Conservation (phyloP, 2,113 vertebrate genomes). For the Gnathonemus echidnorhynchus region DNA sequence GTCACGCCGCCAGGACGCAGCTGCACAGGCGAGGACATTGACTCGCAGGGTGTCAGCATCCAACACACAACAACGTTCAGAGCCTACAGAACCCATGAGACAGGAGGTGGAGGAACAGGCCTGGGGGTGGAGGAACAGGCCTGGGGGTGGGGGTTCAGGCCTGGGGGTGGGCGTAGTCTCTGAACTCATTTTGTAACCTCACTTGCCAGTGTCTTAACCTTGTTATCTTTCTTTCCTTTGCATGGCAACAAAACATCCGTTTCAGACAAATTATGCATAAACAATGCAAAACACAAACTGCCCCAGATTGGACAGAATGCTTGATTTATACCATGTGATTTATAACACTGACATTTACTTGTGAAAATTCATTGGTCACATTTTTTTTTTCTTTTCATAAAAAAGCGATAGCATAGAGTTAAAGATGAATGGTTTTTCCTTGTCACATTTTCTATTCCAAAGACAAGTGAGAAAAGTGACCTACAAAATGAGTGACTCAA, state of each 20-base stretch:
- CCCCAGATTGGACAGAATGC: background rate
- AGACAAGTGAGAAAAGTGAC: background rate
- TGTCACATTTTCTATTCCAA: background rate
- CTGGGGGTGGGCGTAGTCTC: background rate
- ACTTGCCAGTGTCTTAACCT: background rate
- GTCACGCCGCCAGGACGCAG: background rate
- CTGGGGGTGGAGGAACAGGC: background rate
- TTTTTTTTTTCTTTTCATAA: background rate
- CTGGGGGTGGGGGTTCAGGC: background rate
- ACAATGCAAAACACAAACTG: background rate
- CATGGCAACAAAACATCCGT: background rate
- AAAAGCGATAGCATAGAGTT: background rate
- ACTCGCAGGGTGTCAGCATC: background rate
- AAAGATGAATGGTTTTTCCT: background rate
- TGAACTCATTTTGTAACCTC: background rate
- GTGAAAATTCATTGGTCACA: background rate
- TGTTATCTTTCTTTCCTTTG: background rate
- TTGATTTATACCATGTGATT: constrained; percentile 5
- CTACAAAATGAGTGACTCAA: background rate
- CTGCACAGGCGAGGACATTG: background rate
- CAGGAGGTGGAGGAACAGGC: background rate
- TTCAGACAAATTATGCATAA: background rate
- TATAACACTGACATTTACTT: constrained; percentile 1
- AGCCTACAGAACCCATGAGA: background rate
- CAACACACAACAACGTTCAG: background rate